Conservation (phyloP, 2,888 invertebrate genomes). For the Ochropleura leucogaster region DNA sequence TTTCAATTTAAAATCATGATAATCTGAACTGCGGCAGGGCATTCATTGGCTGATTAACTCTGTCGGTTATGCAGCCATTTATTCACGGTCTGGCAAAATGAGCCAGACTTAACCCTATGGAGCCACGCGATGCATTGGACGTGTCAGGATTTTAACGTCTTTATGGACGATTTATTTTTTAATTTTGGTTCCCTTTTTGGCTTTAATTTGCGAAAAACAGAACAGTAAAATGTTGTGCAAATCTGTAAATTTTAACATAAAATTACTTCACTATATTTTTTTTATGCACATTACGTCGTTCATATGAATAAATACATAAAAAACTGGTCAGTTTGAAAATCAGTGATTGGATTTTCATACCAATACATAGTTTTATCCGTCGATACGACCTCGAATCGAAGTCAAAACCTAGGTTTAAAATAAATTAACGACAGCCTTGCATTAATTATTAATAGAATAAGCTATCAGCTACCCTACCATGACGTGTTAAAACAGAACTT, state of each 20-base stretch:
- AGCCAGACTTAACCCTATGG: slow-evolving; percentile 10
- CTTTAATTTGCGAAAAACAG: background rate
- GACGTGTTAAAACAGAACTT: too few relatives aligned
- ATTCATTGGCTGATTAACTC: slow-evolving; percentile 49
- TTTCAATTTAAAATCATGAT: slow-evolving; percentile 51
- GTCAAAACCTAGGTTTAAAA: background rate
- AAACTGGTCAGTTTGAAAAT: background rate
- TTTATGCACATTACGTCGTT: background rate
- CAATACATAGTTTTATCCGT: background rate
- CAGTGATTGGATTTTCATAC: background rate
- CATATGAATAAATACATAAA: background rate
- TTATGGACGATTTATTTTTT: background rate
- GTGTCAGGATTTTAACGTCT: slow-evolving; percentile 26
- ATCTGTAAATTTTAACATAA: background rate
- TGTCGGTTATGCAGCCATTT: slow-evolving; percentile 33
- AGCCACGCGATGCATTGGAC: slow-evolving; percentile 24
- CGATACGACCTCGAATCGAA: background rate
- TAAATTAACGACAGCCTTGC: background rate
- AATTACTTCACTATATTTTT: background rate
- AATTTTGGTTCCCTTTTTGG: background rate
- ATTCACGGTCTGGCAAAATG: slow-evolving; percentile 40
- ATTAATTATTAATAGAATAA: background rate
- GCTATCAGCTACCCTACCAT: too few relatives aligned
- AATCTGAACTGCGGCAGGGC: slow-evolving; percentile 36
- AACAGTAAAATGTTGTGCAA: background rate